Evolutionary conservation across 2,888 invertebrate species (phyloP).

Genomic region (Stegophylla sp.): DNA sequence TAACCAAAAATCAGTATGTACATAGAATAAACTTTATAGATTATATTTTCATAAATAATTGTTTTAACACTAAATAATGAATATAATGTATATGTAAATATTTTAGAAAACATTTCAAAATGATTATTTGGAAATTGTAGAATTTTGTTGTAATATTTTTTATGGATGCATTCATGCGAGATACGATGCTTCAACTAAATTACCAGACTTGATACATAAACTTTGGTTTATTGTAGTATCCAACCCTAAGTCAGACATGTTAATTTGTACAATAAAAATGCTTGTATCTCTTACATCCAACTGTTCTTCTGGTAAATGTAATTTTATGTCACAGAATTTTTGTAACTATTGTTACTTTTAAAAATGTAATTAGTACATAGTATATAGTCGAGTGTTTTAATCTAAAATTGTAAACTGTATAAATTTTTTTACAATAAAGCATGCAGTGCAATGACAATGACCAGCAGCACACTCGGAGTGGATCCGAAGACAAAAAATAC

Average conservation of each 20-base stretch:
- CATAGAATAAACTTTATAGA: background rate
- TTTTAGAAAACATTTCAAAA: constrained; percentile 44
- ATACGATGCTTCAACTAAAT: constrained; percentile 31
- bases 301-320: constrained; percentile 42
- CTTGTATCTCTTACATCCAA: constrained; percentile 41
- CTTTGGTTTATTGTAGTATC: constrained; percentile 30
- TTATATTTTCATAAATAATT: constrained; percentile 3
- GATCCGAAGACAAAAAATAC: constrained; percentile 42
- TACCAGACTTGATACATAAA: constrained; percentile 50
- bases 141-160: constrained; percentile 46
- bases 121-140: constrained; percentile 42
- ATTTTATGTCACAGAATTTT: background rate
- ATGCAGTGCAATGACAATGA: constrained; percentile 52
- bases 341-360: background rate
- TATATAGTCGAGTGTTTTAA: too few species aligned
- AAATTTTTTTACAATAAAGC: background rate
- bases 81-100: background rate
- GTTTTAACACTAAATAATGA: background rate
- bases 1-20: constrained; percentile 39
- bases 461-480: constrained; percentile 35
- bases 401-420: too few species aligned
- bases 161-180: constrained; percentile 23
- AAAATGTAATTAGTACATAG: background rate
- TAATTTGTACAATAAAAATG: constrained; percentile 48
- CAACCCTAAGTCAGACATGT: constrained; percentile 36